These are phyloP conservation scores for Pelecanus crispus DNA, from an alignment of 2,113 vertebrate genomes.

Conservation along the genomic window DNA sequence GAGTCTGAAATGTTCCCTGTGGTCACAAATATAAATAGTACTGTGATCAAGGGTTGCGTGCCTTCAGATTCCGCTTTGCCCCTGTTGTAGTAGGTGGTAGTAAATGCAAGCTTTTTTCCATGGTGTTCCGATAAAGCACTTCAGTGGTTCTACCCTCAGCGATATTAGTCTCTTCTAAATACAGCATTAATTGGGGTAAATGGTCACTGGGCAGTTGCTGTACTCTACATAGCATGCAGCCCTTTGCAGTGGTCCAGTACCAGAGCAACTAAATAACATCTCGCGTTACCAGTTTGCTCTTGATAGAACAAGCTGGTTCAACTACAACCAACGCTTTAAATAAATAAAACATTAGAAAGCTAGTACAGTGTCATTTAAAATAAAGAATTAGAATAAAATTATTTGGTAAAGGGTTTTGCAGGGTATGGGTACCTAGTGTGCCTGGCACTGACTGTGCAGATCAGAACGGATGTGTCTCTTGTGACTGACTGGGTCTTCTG, in stretches of 20 bases:
- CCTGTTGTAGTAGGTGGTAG: background rate
- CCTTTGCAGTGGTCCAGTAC: background rate
- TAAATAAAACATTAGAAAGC: background rate
- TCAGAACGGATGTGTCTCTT: background rate
- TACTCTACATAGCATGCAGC: accelerated
- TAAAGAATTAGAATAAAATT: background rate
- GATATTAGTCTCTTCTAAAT: background rate
- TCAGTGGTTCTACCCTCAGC: background rate
- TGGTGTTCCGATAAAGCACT: background rate
- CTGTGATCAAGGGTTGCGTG: background rate
- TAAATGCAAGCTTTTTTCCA: background rate
- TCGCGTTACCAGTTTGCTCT: background rate
- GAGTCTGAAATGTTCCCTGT: background rate
- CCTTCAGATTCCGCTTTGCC: background rate
- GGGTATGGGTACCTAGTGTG: background rate
- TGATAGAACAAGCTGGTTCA: background rate
- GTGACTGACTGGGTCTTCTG: background rate
- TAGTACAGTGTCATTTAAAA: background rate
- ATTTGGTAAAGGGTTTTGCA: background rate
- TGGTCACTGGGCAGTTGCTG: background rate
- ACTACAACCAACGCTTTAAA: background rate
- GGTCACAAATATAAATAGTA: background rate
- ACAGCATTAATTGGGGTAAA: background rate
- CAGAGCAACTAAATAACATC: background rate
- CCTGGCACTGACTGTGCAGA: background rate